Conservation (phyloP, 2,797 vertebrate species). For the Pampus argenteus region DNA sequence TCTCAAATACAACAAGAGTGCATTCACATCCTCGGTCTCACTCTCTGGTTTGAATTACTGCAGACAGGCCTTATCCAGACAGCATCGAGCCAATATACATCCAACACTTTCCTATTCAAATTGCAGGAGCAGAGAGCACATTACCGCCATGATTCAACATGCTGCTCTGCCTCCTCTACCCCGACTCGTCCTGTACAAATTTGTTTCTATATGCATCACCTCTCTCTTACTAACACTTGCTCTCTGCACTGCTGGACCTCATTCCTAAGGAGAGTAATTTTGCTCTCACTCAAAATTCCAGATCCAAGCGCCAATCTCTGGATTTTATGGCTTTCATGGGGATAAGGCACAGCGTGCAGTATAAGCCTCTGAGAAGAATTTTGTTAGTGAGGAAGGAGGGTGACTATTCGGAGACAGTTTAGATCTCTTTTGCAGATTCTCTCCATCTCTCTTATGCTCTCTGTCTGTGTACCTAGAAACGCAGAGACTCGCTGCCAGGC, state of each 20-base stretch:
- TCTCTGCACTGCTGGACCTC: constrained; percentile 52
- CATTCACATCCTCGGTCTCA: constrained; percentile 58
- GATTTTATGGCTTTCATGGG: constrained; percentile 80
- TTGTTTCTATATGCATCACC: constrained; percentile 29
- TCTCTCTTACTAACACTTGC: constrained; percentile 19
- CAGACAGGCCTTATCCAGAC: constrained; percentile 59
- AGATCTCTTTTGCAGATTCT: constrained; percentile 74
- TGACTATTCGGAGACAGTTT: constrained; percentile 52
- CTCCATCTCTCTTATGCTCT: constrained; percentile 52
- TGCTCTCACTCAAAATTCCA: constrained; percentile 77
- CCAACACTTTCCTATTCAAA: constrained; percentile 58
- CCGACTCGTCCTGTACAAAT: constrained; percentile 17
- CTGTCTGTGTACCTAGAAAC: constrained; percentile 54
- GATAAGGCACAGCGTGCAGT: constrained; percentile 74
- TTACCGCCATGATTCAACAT: constrained; percentile 39
- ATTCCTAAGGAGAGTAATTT: constrained; percentile 75
- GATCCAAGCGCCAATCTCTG: constrained; percentile 74
- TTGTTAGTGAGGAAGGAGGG: constrained; percentile 56
- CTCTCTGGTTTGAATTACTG: constrained; percentile 70
- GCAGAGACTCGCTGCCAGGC: constrained; percentile 56
- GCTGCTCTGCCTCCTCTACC: constrained; percentile 34
- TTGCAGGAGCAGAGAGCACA: constrained; percentile 37
- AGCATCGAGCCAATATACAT: constrained; percentile 52
- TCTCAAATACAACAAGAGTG: constrained; percentile 55
- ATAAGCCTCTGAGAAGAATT: constrained; percentile 77